These are phyloP conservation scores for Tinea trinotella DNA, from an alignment of 2,888 invertebrate species.

Conservation along the genomic window DNA sequence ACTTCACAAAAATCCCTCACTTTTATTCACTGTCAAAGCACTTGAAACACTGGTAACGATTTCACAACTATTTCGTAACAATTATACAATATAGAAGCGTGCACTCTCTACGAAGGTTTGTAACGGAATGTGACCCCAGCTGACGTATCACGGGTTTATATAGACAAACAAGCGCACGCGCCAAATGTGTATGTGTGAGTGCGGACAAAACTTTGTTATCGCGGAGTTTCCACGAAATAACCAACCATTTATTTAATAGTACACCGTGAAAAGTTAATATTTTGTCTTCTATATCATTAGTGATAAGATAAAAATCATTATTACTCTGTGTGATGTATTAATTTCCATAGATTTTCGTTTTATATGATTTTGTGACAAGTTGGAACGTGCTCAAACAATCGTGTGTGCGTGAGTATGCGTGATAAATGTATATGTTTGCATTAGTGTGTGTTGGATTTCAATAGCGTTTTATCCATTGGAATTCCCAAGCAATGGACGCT, in stretches of 20 bases:
- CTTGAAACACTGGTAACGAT: neutral
- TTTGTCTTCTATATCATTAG: neutral
- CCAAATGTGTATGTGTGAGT: constrained; percentile 38
- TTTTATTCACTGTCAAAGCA: neutral
- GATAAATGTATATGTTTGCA: constrained; percentile 21
- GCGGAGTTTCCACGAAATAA: constrained; percentile 52
- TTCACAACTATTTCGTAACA: constrained; percentile 29
- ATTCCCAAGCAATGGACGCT: constrained; percentile 28
- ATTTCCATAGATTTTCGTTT: neutral
- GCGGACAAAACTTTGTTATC: constrained; percentile 34
- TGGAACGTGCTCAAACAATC: neutral
- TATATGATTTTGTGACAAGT: neutral
- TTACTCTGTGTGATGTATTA: neutral
- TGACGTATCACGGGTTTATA: constrained; percentile 34
- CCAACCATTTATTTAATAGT: constrained; percentile 12
- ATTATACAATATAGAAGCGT: constrained; percentile 37
- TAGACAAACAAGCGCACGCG: constrained; percentile 35
- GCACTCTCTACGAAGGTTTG: constrained; percentile 31
- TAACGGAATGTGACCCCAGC: constrained; percentile 32
- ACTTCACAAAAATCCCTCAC: constrained; percentile 35
- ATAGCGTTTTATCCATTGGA: constrained; percentile 25
- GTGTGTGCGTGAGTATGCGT: constrained; percentile 2
- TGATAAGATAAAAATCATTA: neutral
- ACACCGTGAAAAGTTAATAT: neutral
- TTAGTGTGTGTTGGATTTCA: constrained; percentile 29